These are phyloP conservation scores for Buathra laborator DNA, from an alignment of 2,888 invertebrate species.

Conservation along the genomic window DNA sequence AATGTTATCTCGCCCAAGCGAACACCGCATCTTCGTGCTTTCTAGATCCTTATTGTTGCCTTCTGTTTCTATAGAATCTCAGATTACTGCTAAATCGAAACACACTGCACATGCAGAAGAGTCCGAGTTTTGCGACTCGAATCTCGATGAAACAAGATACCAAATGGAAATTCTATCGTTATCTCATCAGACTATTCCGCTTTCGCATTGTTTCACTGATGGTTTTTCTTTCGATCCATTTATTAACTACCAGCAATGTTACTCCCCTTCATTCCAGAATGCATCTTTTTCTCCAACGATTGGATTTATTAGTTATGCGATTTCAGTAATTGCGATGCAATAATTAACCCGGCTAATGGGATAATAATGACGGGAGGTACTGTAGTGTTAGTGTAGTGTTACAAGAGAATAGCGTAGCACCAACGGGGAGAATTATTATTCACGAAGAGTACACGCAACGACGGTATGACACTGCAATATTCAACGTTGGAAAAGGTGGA, in stretches of 20 bases:
- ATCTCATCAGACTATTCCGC: background rate
- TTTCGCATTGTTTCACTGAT: background rate
- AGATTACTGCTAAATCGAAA: constrained; percentile 24
- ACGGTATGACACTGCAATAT: constrained; percentile 39
- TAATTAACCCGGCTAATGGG: background rate
- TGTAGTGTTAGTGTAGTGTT: background rate
- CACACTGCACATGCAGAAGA: background rate
- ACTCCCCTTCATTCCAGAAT: background rate
- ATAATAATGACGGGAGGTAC: constrained; percentile 7
- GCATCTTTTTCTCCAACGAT: background rate
- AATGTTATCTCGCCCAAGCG: constrained; percentile 28
- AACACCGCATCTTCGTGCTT: constrained; percentile 19
- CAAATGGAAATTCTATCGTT: constrained; percentile 55
- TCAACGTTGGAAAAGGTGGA: constrained; percentile 1
- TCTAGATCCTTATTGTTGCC: constrained; percentile 23
- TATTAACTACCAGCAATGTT: background rate
- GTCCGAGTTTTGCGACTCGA: constrained; percentile 29
- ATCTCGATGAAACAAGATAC: constrained; percentile 17
- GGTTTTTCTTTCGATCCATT: background rate
- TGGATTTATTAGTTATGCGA: constrained; percentile 10
- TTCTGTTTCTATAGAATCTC: constrained; percentile 36
- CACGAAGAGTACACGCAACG: constrained; percentile 27
- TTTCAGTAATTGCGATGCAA: constrained; percentile 9
- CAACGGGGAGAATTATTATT: constrained; percentile 32
- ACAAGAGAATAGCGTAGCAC: background rate